Base-by-base conservation (phyloP, 2,113 vertebrate species). In the Ctenomys sociabilis region DNA sequence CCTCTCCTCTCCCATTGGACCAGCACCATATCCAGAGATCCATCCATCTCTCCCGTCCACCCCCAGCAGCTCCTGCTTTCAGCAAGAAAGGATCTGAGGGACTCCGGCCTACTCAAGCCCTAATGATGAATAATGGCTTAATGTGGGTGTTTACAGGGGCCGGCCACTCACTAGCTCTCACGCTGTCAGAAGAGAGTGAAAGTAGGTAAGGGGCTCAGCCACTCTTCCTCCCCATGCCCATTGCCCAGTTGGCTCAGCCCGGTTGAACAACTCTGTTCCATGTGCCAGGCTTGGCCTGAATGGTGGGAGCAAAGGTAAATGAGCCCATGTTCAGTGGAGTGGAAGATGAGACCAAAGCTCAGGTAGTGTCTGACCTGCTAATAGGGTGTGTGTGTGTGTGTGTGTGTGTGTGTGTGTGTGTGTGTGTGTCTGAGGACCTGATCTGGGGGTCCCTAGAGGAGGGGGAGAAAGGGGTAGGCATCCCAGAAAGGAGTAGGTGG, bases 81-180 rank as follows among this genome's bases (percentile, higher is more conserved):
- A 93, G 95, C 97, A 93, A 91, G 84, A 91, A 77, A 85, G 93
- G 87, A 61, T 96, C 96, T 40, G 93, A 97, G 95, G 94, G 93
- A 84, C 97, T 93, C 75, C 92, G 63, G 78, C 97, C 97, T 95
- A 95, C 97, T 92, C 91, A 72, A 96, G 95, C 95, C 93, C 54
- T 97, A 97, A 97, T 95, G 97, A 97, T 94, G 95, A 97, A 92
- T 97, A 97, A 97, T 96, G 96, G 93, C 90, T 96, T 93, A 32
- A 90, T 88, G 97, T 93, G 96, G 93, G 95, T 93, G 97, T 98
- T 94, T 97, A 93, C 85, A 95, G 97, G 92, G 97, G 97, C 93
- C 92, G 85, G 95, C 81, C 4, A 35, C 0, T 32, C 13, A 77
- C 43, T 78, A 43, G 73, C 75, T 52, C 45, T 52, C 77, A 77